Evolutionary conservation across 2,113 vertebrate genomes (phyloP).

Genomic region (Pseudopodoces humilis): DNA sequence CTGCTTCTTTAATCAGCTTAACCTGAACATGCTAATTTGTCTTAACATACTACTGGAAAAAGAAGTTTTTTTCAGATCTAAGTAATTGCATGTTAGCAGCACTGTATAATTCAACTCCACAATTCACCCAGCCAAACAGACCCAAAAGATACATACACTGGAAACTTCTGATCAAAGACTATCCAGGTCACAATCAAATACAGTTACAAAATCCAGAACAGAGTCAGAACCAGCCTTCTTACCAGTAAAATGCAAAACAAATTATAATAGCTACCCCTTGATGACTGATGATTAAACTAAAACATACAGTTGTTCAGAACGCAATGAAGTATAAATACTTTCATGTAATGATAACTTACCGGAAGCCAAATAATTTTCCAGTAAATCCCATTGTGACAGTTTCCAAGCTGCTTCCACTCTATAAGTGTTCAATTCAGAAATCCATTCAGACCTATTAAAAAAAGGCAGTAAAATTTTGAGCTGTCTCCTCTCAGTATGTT

Average conservation of each 20-base stretch:
- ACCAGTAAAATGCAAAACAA: not conserved
- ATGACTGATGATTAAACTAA: not conserved
- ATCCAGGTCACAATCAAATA: not conserved
- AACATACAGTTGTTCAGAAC: not conserved
- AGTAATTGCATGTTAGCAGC: not conserved
- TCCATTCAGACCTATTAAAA: constrained; percentile 87
- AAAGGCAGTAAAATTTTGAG: not conserved
- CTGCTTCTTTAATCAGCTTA: not conserved
- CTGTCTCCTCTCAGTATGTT: not conserved
- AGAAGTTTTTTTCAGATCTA: not conserved
- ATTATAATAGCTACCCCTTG: not conserved
- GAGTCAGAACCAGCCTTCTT: not conserved
- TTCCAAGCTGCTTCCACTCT: constrained; percentile 98
- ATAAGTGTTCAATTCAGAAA: constrained; percentile 92
- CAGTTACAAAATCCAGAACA: not conserved
- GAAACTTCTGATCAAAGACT: not conserved
- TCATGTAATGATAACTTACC: constrained; percentile 72
- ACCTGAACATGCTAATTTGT: not conserved
- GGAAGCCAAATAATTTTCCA: constrained; percentile 91
- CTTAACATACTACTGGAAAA: not conserved
- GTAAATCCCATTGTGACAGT: constrained; percentile 91
- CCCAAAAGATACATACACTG: not conserved
- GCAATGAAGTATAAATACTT: not conserved
- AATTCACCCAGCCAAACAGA: not conserved
- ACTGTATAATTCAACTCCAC: not conserved